These are phyloP conservation scores for Bimastos eiseni DNA, from an alignment of 2,888 invertebrate genomes.

Conservation along the genomic window DNA sequence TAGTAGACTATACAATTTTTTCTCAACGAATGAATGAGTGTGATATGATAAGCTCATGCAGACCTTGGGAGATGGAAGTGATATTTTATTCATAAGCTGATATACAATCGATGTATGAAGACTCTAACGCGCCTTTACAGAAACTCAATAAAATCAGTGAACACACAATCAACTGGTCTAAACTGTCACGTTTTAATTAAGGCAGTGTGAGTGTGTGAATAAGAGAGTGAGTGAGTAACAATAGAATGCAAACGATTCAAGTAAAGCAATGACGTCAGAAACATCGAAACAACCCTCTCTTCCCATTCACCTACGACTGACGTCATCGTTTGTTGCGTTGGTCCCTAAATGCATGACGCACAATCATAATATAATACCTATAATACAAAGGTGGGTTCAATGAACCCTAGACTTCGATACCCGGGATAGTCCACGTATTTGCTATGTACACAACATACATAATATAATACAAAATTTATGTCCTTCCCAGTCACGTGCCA, in stretches of 20 bases:
- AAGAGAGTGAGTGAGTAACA: background rate
- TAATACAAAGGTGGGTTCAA: background rate
- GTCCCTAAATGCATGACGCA: background rate
- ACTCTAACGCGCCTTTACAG: background rate
- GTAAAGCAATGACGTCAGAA: slow-evolving; percentile 2
- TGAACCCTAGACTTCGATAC: too few species aligned
- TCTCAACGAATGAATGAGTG: too few species aligned
- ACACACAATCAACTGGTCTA: background rate
- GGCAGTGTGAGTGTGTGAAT: background rate
- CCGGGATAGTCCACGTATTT: background rate
- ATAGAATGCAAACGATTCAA: background rate
- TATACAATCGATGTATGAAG: too few species aligned
- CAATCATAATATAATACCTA: background rate
- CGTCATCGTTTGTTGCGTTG: background rate
- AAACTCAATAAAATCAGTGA: background rate
- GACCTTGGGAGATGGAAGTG: too few species aligned
- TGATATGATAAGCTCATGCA: too few species aligned
- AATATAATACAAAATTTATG: background rate
- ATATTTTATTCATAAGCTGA: too few species aligned
- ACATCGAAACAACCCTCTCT: background rate
- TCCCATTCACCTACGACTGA: background rate
- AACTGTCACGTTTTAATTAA: background rate
- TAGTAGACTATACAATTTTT: too few species aligned
- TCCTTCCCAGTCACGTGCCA: background rate
- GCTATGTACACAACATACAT: background rate